A percentile compares a stretch with the other conserved stretches of the same genome.
phyloP scores from a whole-genome alignment of 2,113 vertebrate species.

The Notechis scutatus region DNA sequence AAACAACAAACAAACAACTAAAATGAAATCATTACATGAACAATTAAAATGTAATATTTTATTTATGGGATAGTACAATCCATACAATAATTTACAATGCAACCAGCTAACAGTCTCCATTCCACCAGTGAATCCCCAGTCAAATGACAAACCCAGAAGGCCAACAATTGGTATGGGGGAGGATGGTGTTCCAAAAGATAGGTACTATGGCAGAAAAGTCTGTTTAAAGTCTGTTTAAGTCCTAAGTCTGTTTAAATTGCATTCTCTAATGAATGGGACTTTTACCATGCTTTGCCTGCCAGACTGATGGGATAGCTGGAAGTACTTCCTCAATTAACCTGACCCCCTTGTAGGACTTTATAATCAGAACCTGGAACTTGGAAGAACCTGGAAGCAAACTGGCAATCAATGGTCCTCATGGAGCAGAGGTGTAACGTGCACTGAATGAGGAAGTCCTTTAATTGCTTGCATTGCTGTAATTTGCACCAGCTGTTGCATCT shows the following conservation, averaged over 20 bases:
- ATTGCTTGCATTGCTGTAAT: neutral
- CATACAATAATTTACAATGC: neutral
- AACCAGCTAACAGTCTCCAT: neutral
- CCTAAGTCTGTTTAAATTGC: neutral
- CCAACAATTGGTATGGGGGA: neutral
- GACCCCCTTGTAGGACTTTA: neutral
- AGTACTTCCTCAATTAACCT: neutral
- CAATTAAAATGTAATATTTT: neutral
- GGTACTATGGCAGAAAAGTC: neutral
- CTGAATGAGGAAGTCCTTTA: neutral
- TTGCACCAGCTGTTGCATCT: neutral
- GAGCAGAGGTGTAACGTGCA: neutral
- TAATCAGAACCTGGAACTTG: neutral
- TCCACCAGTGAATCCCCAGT: neutral
- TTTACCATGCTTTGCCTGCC: neutral
- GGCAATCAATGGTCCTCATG: neutral
- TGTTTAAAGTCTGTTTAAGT: neutral
- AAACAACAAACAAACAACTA: neutral
- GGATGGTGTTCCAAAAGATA: neutral
- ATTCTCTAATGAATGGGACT: neutral
- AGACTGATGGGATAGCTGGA: neutral
- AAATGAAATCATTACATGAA: neutral
- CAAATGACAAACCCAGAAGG: neutral
- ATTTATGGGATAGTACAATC: neutral
- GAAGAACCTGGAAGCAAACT: neutral